Evolutionary conservation across 1,140 invertebrate genomes (phyloP).

Genomic region (Cydia pomonella): DNA sequence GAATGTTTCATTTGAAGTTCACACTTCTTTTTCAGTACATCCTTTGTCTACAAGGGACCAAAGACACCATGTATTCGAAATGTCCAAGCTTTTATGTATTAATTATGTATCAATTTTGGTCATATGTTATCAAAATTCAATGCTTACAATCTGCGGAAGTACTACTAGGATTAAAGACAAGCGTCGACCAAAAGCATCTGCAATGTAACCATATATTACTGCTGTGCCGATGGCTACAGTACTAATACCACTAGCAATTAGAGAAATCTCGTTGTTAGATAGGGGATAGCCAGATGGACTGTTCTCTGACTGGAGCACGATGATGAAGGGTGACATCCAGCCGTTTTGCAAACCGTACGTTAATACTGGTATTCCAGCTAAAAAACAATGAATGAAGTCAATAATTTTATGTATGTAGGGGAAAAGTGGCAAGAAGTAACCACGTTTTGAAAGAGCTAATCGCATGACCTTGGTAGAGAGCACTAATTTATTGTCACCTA

Average conservation of each 20-base stretch:
- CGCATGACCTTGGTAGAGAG: no score
- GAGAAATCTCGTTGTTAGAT: slow-evolving; percentile 67
- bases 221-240: slow-evolving; percentile 52
- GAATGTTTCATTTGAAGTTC: no score
- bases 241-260: slow-evolving; percentile 64
- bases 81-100: not conserved
- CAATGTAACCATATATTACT: slow-evolving; percentile 51
- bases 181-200: slow-evolving; percentile 71
- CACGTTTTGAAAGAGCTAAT: no score
- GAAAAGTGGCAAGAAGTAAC: no score
- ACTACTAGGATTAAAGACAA: slow-evolving; percentile 49
- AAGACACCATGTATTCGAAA: no score
- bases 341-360: slow-evolving; percentile 74
- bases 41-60: no score
- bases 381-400: slow-evolving; percentile 18
- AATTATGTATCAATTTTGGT: not conserved
- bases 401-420: not conserved
- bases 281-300: slow-evolving; percentile 66
- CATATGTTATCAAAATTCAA: no score
- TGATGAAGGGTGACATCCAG: slow-evolving; percentile 78
- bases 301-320: slow-evolving; percentile 57
- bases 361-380: slow-evolving; percentile 77
- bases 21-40: no score
- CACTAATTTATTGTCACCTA: no score
- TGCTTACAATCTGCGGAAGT: slow-evolving; percentile 12